Evolutionary conservation across 2,797 vertebrate genomes (phyloP).

Genomic region (Mus minutoides): DNA sequence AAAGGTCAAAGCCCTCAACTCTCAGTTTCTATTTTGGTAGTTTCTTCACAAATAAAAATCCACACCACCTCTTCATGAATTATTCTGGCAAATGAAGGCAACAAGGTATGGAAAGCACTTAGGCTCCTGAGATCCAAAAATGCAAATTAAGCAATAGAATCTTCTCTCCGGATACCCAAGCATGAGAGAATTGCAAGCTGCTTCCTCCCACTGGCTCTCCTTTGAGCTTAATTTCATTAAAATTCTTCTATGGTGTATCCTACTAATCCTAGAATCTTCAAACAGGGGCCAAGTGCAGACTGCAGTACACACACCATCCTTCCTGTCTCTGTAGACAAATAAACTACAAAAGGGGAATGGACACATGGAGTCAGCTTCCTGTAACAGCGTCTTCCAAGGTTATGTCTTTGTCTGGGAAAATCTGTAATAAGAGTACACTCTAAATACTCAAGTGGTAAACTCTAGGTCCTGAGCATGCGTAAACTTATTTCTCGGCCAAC

Average conservation of each 20-base stretch:
- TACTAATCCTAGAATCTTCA: slow-evolving; percentile 1
- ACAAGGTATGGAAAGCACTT: slow-evolving; percentile 20
- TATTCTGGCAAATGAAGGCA: slow-evolving; percentile 44
- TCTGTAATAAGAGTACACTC: slow-evolving; percentile 5
- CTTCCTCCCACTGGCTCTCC: not conserved
- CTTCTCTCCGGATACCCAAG: not conserved
- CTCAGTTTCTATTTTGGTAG: slow-evolving; percentile 52
- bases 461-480: not conserved
- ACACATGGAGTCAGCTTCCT: slow-evolving; percentile 38
- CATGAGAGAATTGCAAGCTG: not conserved
- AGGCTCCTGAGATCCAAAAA: slow-evolving; percentile 18
- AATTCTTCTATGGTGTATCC: not conserved
- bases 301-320: not conserved
- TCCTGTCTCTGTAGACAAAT: not conserved
- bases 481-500: slow-evolving; percentile 45
- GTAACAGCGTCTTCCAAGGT: slow-evolving; percentile 1
- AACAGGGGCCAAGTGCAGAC: not conserved
- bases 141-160: not conserved
- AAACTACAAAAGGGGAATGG: not conserved
- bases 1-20: not conserved
- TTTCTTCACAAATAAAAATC: slow-evolving; percentile 50
- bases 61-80: not conserved
- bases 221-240: slow-evolving; percentile 17
- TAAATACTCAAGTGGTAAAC: not conserved
- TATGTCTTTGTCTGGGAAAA: slow-evolving; percentile 8